Evolutionary conservation across 2,888 invertebrate species (phyloP).

Genomic region (Drosophila rubida): DNA sequence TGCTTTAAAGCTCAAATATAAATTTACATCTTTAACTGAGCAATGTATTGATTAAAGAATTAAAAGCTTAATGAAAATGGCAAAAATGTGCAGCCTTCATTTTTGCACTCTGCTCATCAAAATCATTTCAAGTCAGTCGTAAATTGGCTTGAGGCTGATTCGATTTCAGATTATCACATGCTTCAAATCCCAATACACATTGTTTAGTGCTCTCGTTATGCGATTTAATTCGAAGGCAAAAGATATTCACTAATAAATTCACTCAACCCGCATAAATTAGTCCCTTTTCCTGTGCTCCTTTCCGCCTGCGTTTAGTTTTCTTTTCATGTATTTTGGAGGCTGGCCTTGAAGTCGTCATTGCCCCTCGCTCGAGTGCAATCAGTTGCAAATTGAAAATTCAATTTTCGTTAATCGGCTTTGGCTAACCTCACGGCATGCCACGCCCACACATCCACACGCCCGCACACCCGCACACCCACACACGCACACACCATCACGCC

Average conservation of each 20-base stretch:
- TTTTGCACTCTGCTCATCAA: background rate
- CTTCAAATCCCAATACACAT: conserved; percentile 8
- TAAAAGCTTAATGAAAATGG: background rate
- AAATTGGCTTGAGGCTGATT: conserved; percentile 16
- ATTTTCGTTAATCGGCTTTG: conserved; percentile 76
- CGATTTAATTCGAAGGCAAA: conserved; percentile 19
- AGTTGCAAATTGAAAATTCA: conserved; percentile 73
- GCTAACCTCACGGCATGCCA: conserved; percentile 54
- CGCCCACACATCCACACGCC: conserved; percentile 19
- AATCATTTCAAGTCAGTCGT: background rate
- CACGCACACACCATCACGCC: background rate
- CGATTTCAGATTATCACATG: conserved; percentile 18
- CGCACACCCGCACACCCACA: conserved; percentile 2
- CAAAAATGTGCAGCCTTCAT: background rate
- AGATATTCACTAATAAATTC: conserved; percentile 46
- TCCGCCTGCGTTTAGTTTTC: background rate
- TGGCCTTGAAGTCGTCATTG: conserved; percentile 11
- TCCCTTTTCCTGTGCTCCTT: conserved; percentile 32
- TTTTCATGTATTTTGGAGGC: conserved; percentile 12
- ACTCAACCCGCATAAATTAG: conserved; percentile 64
- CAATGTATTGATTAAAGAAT: too few species aligned
- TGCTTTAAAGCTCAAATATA: too few species aligned
- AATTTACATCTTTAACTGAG: too few species aligned
- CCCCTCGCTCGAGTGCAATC: conserved; percentile 61
- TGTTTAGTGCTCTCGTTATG: conserved; percentile 11